Conservation (phyloP, 2,888 invertebrate species). For the Neria commutata region DNA sequence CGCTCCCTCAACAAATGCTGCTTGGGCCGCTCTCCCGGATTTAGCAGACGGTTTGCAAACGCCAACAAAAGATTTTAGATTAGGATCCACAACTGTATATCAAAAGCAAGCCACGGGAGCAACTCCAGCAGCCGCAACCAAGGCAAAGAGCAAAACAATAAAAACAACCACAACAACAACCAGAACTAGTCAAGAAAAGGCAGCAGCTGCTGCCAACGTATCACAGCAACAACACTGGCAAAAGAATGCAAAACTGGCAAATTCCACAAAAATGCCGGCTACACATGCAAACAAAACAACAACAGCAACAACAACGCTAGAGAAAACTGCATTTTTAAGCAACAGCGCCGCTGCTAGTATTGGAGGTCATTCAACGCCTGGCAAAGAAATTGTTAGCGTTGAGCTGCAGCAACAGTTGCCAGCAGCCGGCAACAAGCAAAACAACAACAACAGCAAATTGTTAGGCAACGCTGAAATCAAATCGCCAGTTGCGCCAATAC, state of each 20-base stretch:
- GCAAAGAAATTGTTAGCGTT: constrained; percentile 12
- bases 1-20: no score
- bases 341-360: constrained; percentile 15
- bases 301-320: constrained; percentile 28
- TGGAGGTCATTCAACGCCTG: constrained; percentile 57
- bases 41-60: constrained; percentile 35
- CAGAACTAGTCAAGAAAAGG: constrained; percentile 27
- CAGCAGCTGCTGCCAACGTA: constrained; percentile 27
- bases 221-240: constrained; percentile 30
- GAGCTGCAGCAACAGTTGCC: constrained; percentile 34
- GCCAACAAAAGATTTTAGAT: constrained; percentile 33
- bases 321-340: not conserved
- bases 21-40: no score
- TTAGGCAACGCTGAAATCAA: not conserved
- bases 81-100: constrained; percentile 25
- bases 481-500: constrained; percentile 31
- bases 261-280: constrained; percentile 22
- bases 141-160: constrained; percentile 16
- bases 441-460: no score
- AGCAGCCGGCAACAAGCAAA: constrained; percentile 10
- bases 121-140: not conserved
- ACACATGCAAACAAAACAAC: not conserved
- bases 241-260: constrained; percentile 24
- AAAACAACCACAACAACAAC: constrained; percentile 28
- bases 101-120: constrained; percentile 1